Evolutionary conservation across 2,797 vertebrate genomes (phyloP).

Genomic region (Characodon lateralis): DNA sequence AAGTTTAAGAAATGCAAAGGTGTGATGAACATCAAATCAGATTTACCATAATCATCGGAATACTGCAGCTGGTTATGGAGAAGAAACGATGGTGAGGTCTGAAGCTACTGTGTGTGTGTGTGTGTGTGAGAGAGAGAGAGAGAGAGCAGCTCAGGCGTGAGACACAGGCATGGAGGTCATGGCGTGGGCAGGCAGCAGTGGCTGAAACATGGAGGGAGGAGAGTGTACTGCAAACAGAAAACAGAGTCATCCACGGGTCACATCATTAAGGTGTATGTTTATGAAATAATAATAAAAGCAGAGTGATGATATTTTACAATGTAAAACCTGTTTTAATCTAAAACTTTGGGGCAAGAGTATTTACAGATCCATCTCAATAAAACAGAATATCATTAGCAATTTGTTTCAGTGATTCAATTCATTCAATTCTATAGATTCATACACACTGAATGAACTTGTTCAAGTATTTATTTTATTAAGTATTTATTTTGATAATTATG

Average conservation of each 20-base stretch:
- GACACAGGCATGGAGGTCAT: constrained; percentile 92
- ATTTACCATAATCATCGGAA: constrained; percentile 38
- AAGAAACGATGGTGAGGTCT: constrained; percentile 25
- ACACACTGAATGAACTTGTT: not conserved
- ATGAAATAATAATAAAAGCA: not conserved
- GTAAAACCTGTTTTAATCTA: not conserved
- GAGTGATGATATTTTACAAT: not conserved
- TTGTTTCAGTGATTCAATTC: not conserved
- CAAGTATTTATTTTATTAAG: not conserved
- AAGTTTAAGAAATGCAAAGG: constrained; percentile 26
- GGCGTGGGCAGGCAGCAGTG: constrained; percentile 88
- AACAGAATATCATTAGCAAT: not conserved
- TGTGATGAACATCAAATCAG: constrained; percentile 34
- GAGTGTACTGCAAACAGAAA: constrained; percentile 86
- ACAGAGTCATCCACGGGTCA: not conserved
- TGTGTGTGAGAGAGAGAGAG: not conserved
- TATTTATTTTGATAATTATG: not conserved
- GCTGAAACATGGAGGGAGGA: constrained; percentile 90
- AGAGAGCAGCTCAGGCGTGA: constrained; percentile 83
- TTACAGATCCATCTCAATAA: not conserved
- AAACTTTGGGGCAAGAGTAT: not conserved
- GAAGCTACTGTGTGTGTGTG: constrained; percentile 8
- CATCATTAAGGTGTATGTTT: not conserved
- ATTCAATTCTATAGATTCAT: not conserved
- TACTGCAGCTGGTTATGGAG: constrained; percentile 25